Evolutionary conservation across 2,113 vertebrate genomes (phyloP).

Genomic region (Eleginops maclovinus): DNA sequence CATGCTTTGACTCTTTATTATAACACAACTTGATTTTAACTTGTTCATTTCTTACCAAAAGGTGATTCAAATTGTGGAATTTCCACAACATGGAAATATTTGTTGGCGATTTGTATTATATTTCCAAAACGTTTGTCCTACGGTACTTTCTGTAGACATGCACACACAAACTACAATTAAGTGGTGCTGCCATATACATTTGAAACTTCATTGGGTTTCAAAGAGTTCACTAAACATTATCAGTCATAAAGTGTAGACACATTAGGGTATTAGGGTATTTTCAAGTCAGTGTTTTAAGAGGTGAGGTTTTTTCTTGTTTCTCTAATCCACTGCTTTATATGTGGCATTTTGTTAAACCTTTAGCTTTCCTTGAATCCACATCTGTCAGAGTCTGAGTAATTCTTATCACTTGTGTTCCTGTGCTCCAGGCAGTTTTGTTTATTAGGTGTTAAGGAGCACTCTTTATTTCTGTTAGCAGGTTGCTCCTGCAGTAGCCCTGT

Average conservation of each 20-base stretch:
- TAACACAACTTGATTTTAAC: too few relatives aligned
- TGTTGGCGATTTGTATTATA: too few relatives aligned
- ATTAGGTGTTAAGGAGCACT: neutral
- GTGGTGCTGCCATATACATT: neutral
- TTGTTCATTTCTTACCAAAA: too few relatives aligned
- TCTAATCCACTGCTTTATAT: neutral
- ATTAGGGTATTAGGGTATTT: too few relatives aligned
- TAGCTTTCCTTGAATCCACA: neutral
- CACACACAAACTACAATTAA: neutral
- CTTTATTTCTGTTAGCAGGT: constrained; percentile 7
- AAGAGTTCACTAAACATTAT: constrained; percentile 1
- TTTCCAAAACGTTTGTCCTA: too few relatives aligned
- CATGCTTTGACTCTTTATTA: too few relatives aligned
- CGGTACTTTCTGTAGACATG: neutral
- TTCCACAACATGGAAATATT: too few relatives aligned
- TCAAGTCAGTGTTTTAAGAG: neutral
- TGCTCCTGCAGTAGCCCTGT: constrained; percentile 2
- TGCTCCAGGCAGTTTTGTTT: constrained; percentile 26
- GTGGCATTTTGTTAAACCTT: neutral
- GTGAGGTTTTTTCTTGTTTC: neutral
- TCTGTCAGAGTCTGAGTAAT: constrained; percentile 22
- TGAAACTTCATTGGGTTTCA: neutral
- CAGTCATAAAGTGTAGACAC: neutral
- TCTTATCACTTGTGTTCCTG: constrained; percentile 21
- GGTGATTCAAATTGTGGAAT: too few relatives aligned